A percentile compares a stretch with the other conserved stretches of the same genome.
These are phyloP conservation scores for Samia ricini DNA, from an alignment of 1,140 invertebrate genomes.

Conservation along the genomic window DNA sequence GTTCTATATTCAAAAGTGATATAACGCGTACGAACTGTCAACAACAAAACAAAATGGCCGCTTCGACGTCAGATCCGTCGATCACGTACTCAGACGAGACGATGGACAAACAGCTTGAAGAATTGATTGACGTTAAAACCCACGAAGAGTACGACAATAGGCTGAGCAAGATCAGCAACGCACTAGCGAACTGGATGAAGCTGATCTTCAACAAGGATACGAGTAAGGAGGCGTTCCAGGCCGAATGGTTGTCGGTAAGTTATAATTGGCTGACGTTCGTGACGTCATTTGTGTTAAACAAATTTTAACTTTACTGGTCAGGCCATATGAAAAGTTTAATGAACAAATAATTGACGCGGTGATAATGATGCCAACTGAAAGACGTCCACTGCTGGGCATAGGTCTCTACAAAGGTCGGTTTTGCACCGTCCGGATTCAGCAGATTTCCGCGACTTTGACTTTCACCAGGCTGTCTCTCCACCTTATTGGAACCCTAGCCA, in stretches of 20 bases:
- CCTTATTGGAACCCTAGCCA: no score
- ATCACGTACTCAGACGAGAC: constrained; percentile 30
- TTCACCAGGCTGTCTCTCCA: no score
- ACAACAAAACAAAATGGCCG: constrained; percentile 27
- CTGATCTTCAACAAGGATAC: constrained; percentile 47
- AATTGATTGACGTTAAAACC: constrained; percentile 41
- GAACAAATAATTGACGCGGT: no score
- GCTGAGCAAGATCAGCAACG: constrained; percentile 47
- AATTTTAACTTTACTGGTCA: no score
- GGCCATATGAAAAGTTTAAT: no score
- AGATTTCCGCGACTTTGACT: no score
- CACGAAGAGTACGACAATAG: constrained; percentile 61
- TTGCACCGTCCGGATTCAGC: no score
- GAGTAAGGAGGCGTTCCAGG: constrained; percentile 46
- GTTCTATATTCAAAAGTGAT: neutral
- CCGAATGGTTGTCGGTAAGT: constrained; percentile 65
- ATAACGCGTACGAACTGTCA: neutral
- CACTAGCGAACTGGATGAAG: constrained; percentile 53
- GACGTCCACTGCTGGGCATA: no score
- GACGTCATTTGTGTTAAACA: no score
- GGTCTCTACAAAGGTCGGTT: no score
- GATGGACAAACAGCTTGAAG: constrained; percentile 37
- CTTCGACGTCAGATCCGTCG: constrained; percentile 16
- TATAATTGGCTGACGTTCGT: no score
- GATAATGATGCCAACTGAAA: no score